phyloP scores from a whole-genome alignment of 2,888 invertebrate genomes.

The Cryptocephalus moraei region DNA sequence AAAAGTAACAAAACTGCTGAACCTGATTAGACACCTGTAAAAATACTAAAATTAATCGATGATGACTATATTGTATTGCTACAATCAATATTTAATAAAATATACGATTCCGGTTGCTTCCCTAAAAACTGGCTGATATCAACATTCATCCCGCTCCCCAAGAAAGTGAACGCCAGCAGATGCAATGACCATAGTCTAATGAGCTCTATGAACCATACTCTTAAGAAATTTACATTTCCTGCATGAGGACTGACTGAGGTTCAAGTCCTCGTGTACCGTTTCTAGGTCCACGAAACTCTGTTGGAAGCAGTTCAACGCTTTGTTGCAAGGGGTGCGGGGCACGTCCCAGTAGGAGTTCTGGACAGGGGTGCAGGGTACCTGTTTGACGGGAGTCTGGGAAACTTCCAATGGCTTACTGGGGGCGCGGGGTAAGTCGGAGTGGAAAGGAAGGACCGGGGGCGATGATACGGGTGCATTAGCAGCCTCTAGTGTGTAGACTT shows the following conservation, averaged over 20 bases:
- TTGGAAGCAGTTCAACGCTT: constrained; percentile 17
- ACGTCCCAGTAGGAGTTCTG: neutral
- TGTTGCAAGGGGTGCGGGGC: constrained; percentile 5
- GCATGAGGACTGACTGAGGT: constrained; percentile 17
- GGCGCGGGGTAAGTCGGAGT: neutral
- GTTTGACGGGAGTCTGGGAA: neutral
- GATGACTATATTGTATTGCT: too few species aligned
- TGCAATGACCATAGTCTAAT: too few species aligned
- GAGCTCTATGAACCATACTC: too few species aligned
- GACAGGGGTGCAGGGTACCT: neutral
- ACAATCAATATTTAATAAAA: too few species aligned
- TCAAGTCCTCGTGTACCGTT: neutral
- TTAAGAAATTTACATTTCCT: constrained; percentile 21
- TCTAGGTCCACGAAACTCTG: constrained; percentile 6
- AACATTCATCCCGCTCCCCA: too few species aligned
- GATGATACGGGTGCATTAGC: constrained; percentile 47
- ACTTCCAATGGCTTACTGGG: neutral
- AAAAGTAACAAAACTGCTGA: too few species aligned
- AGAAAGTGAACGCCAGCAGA: too few species aligned
- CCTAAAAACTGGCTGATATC: too few species aligned
- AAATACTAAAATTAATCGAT: too few species aligned
- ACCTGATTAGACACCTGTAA: too few species aligned
- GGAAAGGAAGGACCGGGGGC: constrained; percentile 18
- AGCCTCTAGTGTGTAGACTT: constrained; percentile 56
- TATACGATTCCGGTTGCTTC: too few species aligned